phyloP scores from a whole-genome alignment of 1,140 invertebrate species.

The Trichonephila clavata region DNA sequence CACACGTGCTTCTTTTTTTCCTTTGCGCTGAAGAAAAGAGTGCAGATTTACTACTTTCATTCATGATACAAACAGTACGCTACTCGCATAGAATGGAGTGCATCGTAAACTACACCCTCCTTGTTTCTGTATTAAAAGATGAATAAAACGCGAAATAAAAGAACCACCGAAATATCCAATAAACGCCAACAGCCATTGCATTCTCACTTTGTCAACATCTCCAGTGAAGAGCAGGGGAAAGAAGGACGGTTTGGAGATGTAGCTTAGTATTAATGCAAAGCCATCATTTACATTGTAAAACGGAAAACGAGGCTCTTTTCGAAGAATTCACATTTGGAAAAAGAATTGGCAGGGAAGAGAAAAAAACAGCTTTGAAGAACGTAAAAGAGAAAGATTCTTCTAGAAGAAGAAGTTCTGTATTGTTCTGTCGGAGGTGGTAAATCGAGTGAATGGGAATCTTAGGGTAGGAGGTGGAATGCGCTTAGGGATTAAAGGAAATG shows the following conservation, averaged over 20 bases:
- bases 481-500: conserved; percentile 58
- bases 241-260: background rate
- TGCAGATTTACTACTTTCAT: background rate
- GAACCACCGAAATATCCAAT: conserved; percentile 28
- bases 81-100: background rate
- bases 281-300: conserved; percentile 67
- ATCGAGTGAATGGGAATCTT: conserved; percentile 64
- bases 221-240: background rate
- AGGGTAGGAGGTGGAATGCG: background rate
- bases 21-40: background rate
- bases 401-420: conserved; percentile 51
- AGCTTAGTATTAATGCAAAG: conserved; percentile 56
- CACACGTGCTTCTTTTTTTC: too few species aligned
- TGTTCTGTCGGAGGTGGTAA: conserved; percentile 56
- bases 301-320: conserved; percentile 44
- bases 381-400: conserved; percentile 31
- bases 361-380: conserved; percentile 38
- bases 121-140: conserved; percentile 1
- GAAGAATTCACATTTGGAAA: conserved; percentile 42
- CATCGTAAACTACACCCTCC: background rate
- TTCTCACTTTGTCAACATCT: conserved; percentile 56
- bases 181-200: conserved; percentile 41
- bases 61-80: background rate
- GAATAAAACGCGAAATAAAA: conserved; percentile 43
- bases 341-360: conserved; percentile 33